Evolutionary conservation across 2,888 invertebrate genomes (phyloP), one percentile per base, ranked within the genome.

Genomic region (Clitarchus hookeri): DNA sequence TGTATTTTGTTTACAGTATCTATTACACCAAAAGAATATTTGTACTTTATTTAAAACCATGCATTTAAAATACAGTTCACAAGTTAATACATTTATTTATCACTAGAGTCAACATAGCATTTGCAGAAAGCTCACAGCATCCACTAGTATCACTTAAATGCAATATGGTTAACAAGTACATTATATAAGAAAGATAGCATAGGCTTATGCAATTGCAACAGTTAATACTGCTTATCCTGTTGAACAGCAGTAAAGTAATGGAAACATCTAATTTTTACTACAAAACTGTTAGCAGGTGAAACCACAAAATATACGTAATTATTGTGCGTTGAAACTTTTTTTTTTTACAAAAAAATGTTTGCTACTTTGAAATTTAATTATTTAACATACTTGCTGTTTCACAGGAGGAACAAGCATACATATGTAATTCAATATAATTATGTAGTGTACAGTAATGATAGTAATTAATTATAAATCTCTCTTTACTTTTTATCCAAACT

Each of bases 271-370:
- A 65, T 23, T 65, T 16, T 16, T n/a, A 23, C 65, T 65, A n/a
- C n/a, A 65, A 65, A 65, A 65, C 65, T 65, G 65, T 65, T n/a
- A n/a, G 53, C 53, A 53, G 65, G 65, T 65, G 65, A 65, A 65
- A 65, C 65, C 65, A 16, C 65, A 65, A n/a, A 65, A 65, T 23
- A 65, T 65, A 23, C 16, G 65, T 65, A n/a, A 65, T 65, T 65
- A 65, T 65, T 65, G 65, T 65, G 65, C 65, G 65, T 65, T 65
- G 16, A 65, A 65, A 65, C 8, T n/a, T 65, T 16, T 65, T n/a
- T 23, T n/a, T 65, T 16, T 65, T n/a, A 23, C 23, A 65, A 65
- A 65, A 65, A 65, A 65, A 65, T n/a, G n/a, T 65, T 65, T 65
- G 65, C 11, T 65, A 65, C 65, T 65, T 23, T 65, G 8, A 65